Conservation (phyloP, 2,113 vertebrate species). For the Antidorcas marsupialis region DNA sequence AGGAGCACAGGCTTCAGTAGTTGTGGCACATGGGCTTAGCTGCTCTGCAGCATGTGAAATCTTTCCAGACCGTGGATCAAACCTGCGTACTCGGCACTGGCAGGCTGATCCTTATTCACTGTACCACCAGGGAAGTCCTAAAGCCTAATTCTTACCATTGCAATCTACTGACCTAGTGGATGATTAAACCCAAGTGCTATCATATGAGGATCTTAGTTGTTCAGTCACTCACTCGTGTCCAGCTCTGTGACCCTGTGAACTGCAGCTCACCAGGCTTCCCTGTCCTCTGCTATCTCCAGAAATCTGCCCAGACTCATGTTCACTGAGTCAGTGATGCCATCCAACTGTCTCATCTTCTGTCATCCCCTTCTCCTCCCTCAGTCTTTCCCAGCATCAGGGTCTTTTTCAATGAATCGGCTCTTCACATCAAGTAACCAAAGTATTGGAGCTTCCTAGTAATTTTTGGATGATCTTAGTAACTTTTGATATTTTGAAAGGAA, state of each 20-base stretch:
- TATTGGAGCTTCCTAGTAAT: background rate
- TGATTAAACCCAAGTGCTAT: background rate
- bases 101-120: background rate
- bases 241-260: background rate
- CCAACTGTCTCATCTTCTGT: background rate
- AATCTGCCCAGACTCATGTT: background rate
- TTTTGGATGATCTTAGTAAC: background rate
- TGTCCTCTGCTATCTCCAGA: background rate
- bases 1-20: background rate
- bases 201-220: background rate
- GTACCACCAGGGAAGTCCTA: background rate
- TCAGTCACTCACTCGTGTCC: rapidly evolving
- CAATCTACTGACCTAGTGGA: background rate
- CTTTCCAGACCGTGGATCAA: background rate
- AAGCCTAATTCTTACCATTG: background rate
- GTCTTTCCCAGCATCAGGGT: background rate
- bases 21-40: background rate
- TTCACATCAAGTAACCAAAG: background rate
- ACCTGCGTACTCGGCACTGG: rapidly evolving
- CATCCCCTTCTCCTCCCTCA: background rate
- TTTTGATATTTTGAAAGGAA: background rate
- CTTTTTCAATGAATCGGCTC: background rate
- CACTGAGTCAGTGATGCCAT: background rate
- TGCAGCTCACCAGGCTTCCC: rapidly evolving
- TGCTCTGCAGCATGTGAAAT: background rate